Evolutionary conservation across 2,797 vertebrate genomes (phyloP).

Genomic region (Naso thynnoides): DNA sequence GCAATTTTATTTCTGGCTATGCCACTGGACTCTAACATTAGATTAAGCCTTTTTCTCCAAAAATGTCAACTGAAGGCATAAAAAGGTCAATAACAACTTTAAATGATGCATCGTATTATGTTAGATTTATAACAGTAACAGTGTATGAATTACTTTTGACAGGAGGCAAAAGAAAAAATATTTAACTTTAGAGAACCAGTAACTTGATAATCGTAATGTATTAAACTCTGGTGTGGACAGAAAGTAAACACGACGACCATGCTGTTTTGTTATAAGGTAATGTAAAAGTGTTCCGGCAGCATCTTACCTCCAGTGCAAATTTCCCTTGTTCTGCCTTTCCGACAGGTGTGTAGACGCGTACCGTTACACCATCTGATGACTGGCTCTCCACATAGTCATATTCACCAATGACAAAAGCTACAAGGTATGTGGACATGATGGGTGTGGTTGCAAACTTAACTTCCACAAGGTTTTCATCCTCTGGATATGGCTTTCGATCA

Average conservation of each 20-base stretch:
- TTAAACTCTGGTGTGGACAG: neutral
- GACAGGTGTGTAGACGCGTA: conserved; percentile 96
- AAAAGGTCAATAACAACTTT: too few relatives aligned
- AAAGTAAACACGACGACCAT: too few relatives aligned
- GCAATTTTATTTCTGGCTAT: too few relatives aligned
- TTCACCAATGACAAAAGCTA: conserved; percentile 98
- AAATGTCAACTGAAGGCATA: too few relatives aligned
- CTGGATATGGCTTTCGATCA: conserved; percentile 93
- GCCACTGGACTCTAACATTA: too few relatives aligned
- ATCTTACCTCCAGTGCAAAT: conserved; percentile 96
- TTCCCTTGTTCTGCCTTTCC: conserved; percentile 98
- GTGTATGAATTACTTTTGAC: too few relatives aligned
- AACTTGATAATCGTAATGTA: too few relatives aligned
- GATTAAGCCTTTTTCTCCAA: too few relatives aligned
- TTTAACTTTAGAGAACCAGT: too few relatives aligned
- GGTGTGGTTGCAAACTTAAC: conserved; percentile 96
- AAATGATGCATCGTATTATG: too few relatives aligned
- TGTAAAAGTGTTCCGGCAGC: neutral
- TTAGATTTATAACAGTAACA: too few relatives aligned
- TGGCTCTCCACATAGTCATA: conserved; percentile 97
- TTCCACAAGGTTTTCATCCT: conserved; percentile 94
- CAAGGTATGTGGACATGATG: conserved; percentile 97
- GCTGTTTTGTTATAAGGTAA: neutral
- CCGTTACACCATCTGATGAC: conserved; percentile 92
- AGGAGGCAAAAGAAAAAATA: too few relatives aligned